phyloP scores from a whole-genome alignment of 2,113 vertebrate genomes.

The Ctenodactylus gundi region DNA sequence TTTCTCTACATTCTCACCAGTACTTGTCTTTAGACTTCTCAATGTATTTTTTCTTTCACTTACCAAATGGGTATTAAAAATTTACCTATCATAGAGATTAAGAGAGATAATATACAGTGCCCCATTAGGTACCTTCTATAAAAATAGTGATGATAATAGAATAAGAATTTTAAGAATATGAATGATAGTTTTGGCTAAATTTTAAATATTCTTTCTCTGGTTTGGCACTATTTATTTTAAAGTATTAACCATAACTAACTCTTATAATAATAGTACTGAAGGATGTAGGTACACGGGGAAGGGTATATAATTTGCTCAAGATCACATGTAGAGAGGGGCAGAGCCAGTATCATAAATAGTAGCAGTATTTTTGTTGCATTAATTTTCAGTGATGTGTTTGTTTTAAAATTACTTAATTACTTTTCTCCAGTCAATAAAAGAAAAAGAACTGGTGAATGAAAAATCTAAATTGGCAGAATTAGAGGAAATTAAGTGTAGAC shows the following conservation, averaged over 20 bases:
- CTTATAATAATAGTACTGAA: neutral
- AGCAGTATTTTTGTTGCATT: neutral
- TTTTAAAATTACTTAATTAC: conserved; percentile 33
- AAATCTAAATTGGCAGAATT: conserved; percentile 88
- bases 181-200: neutral
- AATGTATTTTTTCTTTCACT: neutral
- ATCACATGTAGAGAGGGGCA: neutral
- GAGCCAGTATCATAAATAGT: neutral
- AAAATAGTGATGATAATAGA: neutral
- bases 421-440: conserved; percentile 86
- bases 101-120: neutral
- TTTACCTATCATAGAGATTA: neutral
- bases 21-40: too few relatives aligned
- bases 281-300: neutral
- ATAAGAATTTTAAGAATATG: neutral
- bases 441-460: conserved; percentile 91
- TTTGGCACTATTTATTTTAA: neutral
- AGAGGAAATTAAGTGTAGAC: conserved; percentile 85
- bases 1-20: too few relatives aligned
- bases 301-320: neutral
- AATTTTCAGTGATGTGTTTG: conserved; percentile 38
- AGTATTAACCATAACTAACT: neutral
- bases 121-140: neutral
- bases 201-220: neutral
- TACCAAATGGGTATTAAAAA: conserved; percentile 33